Evolutionary conservation across 2,797 vertebrate species (phyloP).

Genomic region (Cyprinella venusta): DNA sequence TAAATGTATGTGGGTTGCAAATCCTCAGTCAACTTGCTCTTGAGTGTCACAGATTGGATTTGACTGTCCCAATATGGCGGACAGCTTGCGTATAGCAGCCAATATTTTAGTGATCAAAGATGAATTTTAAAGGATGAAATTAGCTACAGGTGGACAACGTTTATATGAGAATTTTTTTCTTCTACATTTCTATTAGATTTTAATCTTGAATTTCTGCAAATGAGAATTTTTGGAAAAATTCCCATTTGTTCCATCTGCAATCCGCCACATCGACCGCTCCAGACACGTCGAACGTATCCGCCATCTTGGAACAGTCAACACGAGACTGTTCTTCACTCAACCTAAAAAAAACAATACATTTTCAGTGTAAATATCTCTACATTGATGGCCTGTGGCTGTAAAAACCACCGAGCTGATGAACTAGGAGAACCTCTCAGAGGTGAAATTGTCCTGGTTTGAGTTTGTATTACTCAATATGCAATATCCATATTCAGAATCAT

Average conservation of each 20-base stretch:
- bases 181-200: background rate
- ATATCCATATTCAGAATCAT: background rate
- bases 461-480: background rate
- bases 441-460: background rate
- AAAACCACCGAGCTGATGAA: background rate
- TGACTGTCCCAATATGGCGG: background rate
- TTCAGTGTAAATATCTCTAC: background rate
- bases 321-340: background rate
- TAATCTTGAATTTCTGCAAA: no score
- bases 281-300: background rate
- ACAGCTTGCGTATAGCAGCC: background rate
- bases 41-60: background rate
- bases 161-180: background rate
- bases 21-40: background rate
- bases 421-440: background rate
- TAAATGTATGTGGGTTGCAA: no score
- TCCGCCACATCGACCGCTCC: background rate
- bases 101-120: background rate
- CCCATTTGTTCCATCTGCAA: background rate
- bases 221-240: background rate
- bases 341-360: background rate
- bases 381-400: background rate
- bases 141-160: no score
- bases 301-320: background rate
- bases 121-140: no score